phyloP scores from a whole-genome alignment of 2,888 invertebrate genomes.

The Amphipoea oculea region DNA sequence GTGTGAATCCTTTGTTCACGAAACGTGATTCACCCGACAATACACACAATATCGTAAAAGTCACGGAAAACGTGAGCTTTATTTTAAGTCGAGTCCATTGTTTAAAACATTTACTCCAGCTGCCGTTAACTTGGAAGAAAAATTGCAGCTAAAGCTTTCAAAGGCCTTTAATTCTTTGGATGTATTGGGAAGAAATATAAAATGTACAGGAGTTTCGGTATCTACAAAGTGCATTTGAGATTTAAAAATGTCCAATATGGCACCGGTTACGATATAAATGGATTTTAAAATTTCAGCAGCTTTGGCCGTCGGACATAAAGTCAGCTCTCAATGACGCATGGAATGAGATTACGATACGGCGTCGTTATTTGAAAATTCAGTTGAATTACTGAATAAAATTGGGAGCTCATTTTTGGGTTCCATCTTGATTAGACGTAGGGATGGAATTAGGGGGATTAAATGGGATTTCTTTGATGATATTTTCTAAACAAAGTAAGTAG shows the following conservation, averaged over 20 bases:
- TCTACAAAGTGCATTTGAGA: constrained; percentile 14
- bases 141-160: constrained; percentile 20
- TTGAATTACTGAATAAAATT: constrained; percentile 64
- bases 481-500: constrained; percentile 55
- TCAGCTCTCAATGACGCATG: constrained; percentile 50
- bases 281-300: constrained; percentile 63
- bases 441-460: constrained; percentile 62
- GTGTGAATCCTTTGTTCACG: constrained; percentile 56
- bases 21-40: constrained; percentile 60
- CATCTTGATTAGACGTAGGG: constrained; percentile 68
- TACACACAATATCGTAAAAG: constrained; percentile 58
- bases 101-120: constrained; percentile 37
- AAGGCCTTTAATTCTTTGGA: constrained; percentile 14
- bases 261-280: constrained; percentile 50
- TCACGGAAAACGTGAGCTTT: constrained; percentile 56
- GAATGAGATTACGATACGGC: constrained; percentile 62
- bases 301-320: constrained; percentile 53
- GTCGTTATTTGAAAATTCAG: constrained; percentile 47
- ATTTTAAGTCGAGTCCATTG: constrained; percentile 54
- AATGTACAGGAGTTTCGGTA: neutral
- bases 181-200: constrained; percentile 35
- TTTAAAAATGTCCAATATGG: constrained; percentile 31
- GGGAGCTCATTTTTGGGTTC: constrained; percentile 64
- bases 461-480: constrained; percentile 59
- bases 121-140: constrained; percentile 26